These are phyloP conservation scores for Cephus rjabovi DNA, from an alignment of 2,888 invertebrate genomes.

Conservation along the genomic window DNA sequence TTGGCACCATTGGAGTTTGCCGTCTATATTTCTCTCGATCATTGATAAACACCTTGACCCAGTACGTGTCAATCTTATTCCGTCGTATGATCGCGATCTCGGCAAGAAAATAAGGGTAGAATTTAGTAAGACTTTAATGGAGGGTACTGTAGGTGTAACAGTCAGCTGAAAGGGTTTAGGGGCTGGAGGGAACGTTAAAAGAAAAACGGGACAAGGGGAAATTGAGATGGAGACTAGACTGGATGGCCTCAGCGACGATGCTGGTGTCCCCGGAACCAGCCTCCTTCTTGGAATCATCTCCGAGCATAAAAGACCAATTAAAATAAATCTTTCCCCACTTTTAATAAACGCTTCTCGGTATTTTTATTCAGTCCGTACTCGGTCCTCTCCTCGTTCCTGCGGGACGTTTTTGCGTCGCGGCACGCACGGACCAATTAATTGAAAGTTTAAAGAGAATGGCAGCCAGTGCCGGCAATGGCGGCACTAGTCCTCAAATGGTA, in stretches of 20 bases:
- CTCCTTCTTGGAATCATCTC: slow-evolving; percentile 11
- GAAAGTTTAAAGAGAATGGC: slow-evolving; percentile 22
- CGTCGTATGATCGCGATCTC: background rate
- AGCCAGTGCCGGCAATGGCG: background rate
- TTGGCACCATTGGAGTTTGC: background rate
- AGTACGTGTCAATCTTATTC: background rate
- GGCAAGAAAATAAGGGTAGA: background rate
- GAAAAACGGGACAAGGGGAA: background rate
- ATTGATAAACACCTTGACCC: background rate
- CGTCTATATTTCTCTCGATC: background rate
- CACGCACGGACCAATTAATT: slow-evolving; percentile 17
- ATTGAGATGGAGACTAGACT: background rate
- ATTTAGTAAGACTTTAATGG: background rate
- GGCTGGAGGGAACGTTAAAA: background rate
- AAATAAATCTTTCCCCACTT: slow-evolving; percentile 24
- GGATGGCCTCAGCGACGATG: background rate
- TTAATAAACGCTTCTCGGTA: slow-evolving; percentile 23
- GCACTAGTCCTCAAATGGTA: slow-evolving; percentile 12
- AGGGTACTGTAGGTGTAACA: background rate
- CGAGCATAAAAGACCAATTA: slow-evolving; percentile 20
- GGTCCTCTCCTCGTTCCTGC: background rate
- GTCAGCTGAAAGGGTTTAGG: background rate
- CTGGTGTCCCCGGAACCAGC: slow-evolving; percentile 2
- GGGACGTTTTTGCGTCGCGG: slow-evolving; percentile 7
- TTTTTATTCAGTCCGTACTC: slow-evolving; percentile 15